Evolutionary conservation across 2,888 invertebrate genomes (phyloP).

Genomic region (Euzetes globulus): DNA sequence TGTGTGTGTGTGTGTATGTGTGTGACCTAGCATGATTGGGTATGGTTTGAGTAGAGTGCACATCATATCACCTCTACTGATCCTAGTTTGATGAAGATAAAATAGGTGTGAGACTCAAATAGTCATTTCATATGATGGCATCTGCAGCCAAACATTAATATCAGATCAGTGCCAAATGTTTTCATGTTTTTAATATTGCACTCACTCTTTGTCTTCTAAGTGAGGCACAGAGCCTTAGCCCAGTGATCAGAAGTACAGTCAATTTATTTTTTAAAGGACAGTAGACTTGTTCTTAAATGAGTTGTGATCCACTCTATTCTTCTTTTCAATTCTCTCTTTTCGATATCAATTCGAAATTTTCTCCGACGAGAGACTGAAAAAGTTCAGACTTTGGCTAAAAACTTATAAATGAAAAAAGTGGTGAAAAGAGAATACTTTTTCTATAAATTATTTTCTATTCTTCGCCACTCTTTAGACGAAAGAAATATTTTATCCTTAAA

Average conservation of each 20-base stretch:
- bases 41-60: neutral
- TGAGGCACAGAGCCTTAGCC: no score
- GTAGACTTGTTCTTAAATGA: neutral
- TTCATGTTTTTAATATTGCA: conserved; percentile 21
- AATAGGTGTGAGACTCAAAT: conserved; percentile 18
- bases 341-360: neutral
- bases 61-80: conserved; percentile 17
- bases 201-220: neutral
- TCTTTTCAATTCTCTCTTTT: conserved; percentile 9
- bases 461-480: neutral
- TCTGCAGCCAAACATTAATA: conserved; percentile 3
- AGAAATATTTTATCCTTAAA: conserved; percentile 3
- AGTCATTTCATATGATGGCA: conserved; percentile 9
- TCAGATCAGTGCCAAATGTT: conserved; percentile 21
- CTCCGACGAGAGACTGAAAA: neutral
- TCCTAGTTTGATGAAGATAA: conserved; percentile 13
- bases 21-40: no score
- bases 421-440: neutral
- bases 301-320: neutral
- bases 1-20: no score
- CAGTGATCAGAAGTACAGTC: neutral
- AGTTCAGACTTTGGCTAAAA: neutral
- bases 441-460: neutral
- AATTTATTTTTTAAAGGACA: conserved; percentile 15
- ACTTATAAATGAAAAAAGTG: neutral